A percentile compares a stretch with the other conserved stretches of the same genome.
Conservation (phyloP, 2,888 invertebrate genomes). For the Carpatolechia fugitivella region DNA sequence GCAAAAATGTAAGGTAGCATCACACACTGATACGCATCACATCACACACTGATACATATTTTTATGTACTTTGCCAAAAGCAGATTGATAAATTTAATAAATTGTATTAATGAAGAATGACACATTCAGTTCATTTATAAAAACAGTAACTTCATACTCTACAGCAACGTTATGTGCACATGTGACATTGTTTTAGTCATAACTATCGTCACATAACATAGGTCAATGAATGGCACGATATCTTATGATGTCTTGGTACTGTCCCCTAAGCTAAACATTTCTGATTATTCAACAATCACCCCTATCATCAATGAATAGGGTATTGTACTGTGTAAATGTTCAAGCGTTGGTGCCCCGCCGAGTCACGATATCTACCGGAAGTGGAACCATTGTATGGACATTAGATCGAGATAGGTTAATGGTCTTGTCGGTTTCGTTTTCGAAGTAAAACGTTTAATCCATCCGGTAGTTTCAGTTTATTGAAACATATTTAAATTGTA, state of each 20-base stretch:
- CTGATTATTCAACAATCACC: neutral
- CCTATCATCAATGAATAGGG: neutral
- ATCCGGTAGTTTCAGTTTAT: neutral
- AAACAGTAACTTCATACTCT: neutral
- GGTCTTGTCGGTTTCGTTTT: neutral
- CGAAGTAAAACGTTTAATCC: neutral
- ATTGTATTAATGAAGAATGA: too few relatives aligned
- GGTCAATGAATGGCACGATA: neutral
- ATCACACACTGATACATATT: too few relatives aligned
- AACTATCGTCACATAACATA: neutral
- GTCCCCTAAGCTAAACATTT: neutral
- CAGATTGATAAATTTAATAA: too few relatives aligned
- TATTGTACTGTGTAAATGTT: neutral
- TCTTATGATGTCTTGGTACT: neutral
- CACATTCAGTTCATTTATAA: neutral
- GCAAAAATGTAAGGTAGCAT: too few relatives aligned
- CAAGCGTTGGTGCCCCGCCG: too few relatives aligned
- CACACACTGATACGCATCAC: too few relatives aligned
- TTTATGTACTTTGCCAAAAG: too few relatives aligned
- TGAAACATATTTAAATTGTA: too few relatives aligned
- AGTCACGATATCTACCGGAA: slow-evolving; percentile 10
- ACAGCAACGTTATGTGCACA: too few relatives aligned
- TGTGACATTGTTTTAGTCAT: neutral
- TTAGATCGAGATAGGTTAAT: slow-evolving; percentile 10
- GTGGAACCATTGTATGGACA: slow-evolving; percentile 9